Conservation (phyloP, 1,140 invertebrate genomes). For the Drosophila kanapiae region DNA sequence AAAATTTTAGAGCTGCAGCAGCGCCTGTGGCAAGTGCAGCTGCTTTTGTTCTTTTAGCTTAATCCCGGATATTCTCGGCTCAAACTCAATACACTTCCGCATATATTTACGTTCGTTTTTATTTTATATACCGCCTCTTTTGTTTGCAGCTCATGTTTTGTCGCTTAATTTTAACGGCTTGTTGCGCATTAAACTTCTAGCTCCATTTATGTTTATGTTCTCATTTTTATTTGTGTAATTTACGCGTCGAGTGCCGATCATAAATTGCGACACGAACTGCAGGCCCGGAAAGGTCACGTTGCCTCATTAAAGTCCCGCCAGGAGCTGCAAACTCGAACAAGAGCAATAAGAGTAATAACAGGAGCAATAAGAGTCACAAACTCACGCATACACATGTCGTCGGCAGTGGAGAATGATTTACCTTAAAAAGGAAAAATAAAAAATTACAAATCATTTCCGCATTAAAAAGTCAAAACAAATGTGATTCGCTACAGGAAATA, state of each 20-base stretch:
- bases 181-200: conserved; percentile 61
- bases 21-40: conserved; percentile 7
- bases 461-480: not conserved
- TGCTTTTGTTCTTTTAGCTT: conserved; percentile 15
- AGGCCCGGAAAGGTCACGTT: conserved; percentile 65
- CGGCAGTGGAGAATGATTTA: conserved; percentile 29
- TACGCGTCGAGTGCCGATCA: conserved; percentile 68
- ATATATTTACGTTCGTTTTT: conserved; percentile 1
- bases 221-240: conserved; percentile 77
- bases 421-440: conserved; percentile 22
- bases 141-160: conserved; percentile 79
- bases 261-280: conserved; percentile 72
- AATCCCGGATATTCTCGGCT: not conserved
- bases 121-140: conserved; percentile 45
- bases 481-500: not conserved
- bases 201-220: conserved; percentile 75
- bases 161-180: conserved; percentile 78
- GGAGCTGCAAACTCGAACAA: conserved; percentile 50
- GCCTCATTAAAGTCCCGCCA: conserved; percentile 70
- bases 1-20: conserved; percentile 18
- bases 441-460: conserved; percentile 20
- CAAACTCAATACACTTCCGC: not conserved
- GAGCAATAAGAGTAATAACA: conserved; percentile 75
- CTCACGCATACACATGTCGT: conserved; percentile 29
- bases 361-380: conserved; percentile 55